Evolutionary conservation across 2,888 invertebrate genomes (phyloP), one percentile per base, ranked within the genome.

Genomic region (Cheilosia urbana): DNA sequence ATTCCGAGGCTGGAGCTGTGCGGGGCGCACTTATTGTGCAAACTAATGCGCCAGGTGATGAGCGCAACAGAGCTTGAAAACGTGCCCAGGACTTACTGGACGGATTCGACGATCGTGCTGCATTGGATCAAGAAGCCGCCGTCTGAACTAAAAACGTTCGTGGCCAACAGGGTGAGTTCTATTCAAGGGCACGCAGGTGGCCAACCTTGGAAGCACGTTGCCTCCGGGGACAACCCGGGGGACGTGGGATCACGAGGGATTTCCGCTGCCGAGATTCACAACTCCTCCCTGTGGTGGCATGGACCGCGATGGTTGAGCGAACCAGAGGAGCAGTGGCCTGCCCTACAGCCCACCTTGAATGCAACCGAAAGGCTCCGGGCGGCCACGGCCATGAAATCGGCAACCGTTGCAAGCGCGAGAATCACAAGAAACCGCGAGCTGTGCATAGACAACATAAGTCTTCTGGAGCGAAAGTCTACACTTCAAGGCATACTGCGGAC

Each of bases 141-240:
- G n/a, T n/a, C n/a, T n/a, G n/a, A n/a, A n/a, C n/a, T n/a, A n/a
- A n/a, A n/a, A n/a, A n/a, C n/a, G n/a, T n/a, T n/a, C n/a, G n/a
- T n/a, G n/a, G n/a, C n/a, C n/a, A n/a, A n/a, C n/a, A n/a, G n/a
- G n/a, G n/a, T n/a, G 65, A 13, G 42, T 21, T 4, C 42, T 17
- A 68, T 55, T 4, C 62, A 42, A 55, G 40, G 45, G 40, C 53
- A 7, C n/a, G 4, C 27, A 4, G 45, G 30, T 17, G 6, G 6
- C 13, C 24, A 24, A 0, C 49, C 69, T 6, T 87, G 88, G 79
- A 37, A 11, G 40, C 81, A 87, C 49, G 82, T 88, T 5, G 6
- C n/a, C n/a, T n/a, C n/a, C n/a, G n/a, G n/a, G n/a, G 37, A 62
- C 1, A 87, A 83, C 55, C 77, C 87, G 5, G 82, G 83, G 2